Evolutionary conservation across 2,797 vertebrate species (phyloP).

Genomic region (Epinephelus awoara): DNA sequence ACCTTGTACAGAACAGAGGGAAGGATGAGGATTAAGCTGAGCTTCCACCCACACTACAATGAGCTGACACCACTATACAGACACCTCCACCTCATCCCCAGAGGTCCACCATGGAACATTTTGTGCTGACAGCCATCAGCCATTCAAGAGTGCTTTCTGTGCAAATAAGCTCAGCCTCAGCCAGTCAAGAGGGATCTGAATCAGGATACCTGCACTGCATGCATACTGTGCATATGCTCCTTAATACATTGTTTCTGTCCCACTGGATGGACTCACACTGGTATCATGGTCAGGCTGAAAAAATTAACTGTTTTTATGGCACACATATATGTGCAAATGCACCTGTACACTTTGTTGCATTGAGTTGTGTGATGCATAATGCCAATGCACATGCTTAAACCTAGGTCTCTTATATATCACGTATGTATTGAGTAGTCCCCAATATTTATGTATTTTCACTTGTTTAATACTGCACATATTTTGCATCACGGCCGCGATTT

Average conservation of each 20-base stretch:
- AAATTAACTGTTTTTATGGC: neutral
- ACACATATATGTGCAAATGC: neutral
- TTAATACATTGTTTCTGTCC: neutral
- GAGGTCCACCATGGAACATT: neutral
- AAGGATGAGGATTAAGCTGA: slow-evolving; percentile 52
- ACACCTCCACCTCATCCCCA: slow-evolving; percentile 3
- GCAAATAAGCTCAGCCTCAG: neutral
- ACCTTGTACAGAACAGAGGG: slow-evolving; percentile 17
- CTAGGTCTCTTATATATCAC: neutral
- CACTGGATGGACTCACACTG: neutral
- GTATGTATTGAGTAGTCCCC: no score
- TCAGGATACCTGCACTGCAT: neutral
- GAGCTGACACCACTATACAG: slow-evolving; percentile 36
- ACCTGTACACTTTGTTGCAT: neutral
- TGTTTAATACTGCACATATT: neutral
- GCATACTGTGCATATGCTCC: no score
- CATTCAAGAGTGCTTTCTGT: neutral
- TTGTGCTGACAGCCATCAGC: neutral
- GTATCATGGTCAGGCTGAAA: neutral
- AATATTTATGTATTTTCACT: neutral
- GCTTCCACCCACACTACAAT: slow-evolving; percentile 18
- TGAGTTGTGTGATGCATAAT: neutral
- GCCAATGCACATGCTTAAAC: neutral
- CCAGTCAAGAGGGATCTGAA: neutral
- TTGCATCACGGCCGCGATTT: neutral